Evolutionary conservation across 2,888 invertebrate species (phyloP).

Genomic region (Stenotaenia linearis): DNA sequence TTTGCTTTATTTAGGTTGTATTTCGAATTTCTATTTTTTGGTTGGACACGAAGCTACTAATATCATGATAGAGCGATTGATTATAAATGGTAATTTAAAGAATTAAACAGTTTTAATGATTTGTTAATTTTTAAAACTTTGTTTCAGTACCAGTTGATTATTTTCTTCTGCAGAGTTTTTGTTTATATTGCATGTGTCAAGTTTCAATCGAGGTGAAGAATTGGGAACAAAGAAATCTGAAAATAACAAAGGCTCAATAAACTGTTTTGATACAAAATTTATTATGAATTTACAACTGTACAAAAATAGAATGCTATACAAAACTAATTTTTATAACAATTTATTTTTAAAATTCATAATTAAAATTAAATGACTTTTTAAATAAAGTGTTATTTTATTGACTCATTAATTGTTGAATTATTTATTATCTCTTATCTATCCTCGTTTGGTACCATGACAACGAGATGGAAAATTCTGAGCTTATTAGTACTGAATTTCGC

Average conservation of each 20-base stretch:
- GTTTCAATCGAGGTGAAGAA: slow-evolving; percentile 53
- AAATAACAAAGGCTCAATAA: not conserved
- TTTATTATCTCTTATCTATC: too few species aligned
- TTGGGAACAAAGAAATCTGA: slow-evolving; percentile 41
- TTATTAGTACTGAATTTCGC: too few species aligned
- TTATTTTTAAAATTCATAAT: too few species aligned
- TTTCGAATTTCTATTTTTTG: slow-evolving; percentile 85
- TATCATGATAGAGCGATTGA: slow-evolving; percentile 59
- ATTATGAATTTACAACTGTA: too few species aligned
- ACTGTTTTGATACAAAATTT: too few species aligned
- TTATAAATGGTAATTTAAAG: slow-evolving; percentile 52
- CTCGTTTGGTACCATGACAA: too few species aligned
- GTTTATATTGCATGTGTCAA: slow-evolving; percentile 56
- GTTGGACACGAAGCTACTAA: slow-evolving; percentile 68
- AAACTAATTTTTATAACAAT: too few species aligned
- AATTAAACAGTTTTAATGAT: not conserved
- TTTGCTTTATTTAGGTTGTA: slow-evolving; percentile 68
- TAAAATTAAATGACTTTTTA: too few species aligned
- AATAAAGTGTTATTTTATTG: too few species aligned
- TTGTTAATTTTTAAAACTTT: slow-evolving; percentile 42
- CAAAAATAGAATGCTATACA: too few species aligned
- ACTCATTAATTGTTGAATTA: too few species aligned
- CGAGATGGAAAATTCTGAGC: too few species aligned
- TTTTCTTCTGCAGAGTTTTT: slow-evolving; percentile 42
- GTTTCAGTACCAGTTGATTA: slow-evolving; percentile 13